These are phyloP conservation scores for Phania funesta DNA, from an alignment of 2,888 invertebrate genomes.

Conservation along the genomic window DNA sequence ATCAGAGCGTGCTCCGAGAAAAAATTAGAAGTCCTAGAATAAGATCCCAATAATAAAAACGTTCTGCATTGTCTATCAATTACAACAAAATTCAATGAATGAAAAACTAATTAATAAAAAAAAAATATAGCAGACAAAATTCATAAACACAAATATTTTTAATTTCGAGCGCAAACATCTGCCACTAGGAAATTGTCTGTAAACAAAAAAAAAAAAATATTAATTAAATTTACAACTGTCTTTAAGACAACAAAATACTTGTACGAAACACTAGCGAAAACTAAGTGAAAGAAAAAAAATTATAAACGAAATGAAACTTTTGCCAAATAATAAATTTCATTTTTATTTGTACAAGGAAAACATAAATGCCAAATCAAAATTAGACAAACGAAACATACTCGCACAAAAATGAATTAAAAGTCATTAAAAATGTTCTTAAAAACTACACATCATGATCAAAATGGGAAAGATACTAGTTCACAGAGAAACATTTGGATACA, in stretches of 20 bases:
- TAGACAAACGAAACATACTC: background rate
- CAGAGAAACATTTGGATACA: constrained; percentile 54
- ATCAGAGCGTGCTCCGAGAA: no score
- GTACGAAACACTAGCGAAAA: constrained; percentile 13
- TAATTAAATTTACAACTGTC: constrained; percentile 65
- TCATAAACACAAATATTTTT: constrained; percentile 40
- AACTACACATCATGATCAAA: constrained; percentile 32
- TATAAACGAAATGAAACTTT: constrained; percentile 33
- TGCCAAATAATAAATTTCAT: constrained; percentile 63
- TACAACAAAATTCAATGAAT: background rate
- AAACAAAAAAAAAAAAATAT: constrained; percentile 43
- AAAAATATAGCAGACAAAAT: background rate
- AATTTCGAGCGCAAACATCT: constrained; percentile 65
- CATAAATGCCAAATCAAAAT: constrained; percentile 40
- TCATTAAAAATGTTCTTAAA: constrained; percentile 46
- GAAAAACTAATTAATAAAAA: constrained; percentile 4
- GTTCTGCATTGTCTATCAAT: no score
- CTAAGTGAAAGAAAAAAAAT: background rate
- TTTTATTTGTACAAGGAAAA: constrained; percentile 50
- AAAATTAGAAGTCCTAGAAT: no score
- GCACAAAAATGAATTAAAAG: constrained; percentile 22
- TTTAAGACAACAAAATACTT: constrained; percentile 42
- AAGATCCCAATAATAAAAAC: no score
- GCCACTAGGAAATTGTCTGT: constrained; percentile 61
- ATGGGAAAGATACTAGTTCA: constrained; percentile 16